These are phyloP conservation scores for Ceratoteleas bidentatus DNA, from an alignment of 1,140 invertebrate species.

Conservation along the genomic window DNA sequence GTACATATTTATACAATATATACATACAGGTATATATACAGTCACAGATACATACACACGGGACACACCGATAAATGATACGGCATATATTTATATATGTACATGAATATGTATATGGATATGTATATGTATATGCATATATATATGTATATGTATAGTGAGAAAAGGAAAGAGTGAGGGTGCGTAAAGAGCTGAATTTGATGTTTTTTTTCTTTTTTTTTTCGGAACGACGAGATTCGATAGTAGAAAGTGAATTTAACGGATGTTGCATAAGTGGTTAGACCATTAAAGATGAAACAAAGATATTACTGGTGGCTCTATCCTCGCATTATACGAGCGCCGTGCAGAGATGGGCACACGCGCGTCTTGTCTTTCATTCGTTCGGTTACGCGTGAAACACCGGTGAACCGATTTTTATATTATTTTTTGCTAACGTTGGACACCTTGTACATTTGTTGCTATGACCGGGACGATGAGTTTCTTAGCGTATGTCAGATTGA, in stretches of 20 bases:
- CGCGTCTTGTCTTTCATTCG: conserved; percentile 28
- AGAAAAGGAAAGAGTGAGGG: too few species aligned
- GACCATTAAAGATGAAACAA: conserved; percentile 33
- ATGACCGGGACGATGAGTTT: conserved; percentile 6
- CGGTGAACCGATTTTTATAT: conserved; percentile 19
- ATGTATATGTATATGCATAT: conserved; percentile 36
- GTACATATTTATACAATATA: conserved; percentile 79
- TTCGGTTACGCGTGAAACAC: conserved; percentile 40
- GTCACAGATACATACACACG: conserved; percentile 46
- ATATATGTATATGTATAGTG: too few species aligned
- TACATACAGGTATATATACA: conserved; percentile 72
- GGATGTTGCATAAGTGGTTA: conserved; percentile 65
- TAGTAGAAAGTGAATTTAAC: conserved; percentile 24
- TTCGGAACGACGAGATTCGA: conserved; percentile 11
- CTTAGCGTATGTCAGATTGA: conserved; percentile 9
- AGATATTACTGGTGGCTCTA: conserved; percentile 75
- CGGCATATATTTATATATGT: conserved; percentile 68
- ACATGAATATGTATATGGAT: conserved; percentile 75
- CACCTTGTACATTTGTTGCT: conserved; percentile 53
- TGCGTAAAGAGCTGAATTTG: conserved; percentile 68
- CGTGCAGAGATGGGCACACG: conserved; percentile 69
- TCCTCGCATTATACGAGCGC: conserved; percentile 77
- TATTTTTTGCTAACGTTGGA: conserved; percentile 24
- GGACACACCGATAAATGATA: conserved; percentile 67
- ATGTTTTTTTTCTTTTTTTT: conserved; percentile 14